These are phyloP conservation scores for Agriotes lineatus DNA, from an alignment of 2,888 invertebrate species.

Conservation along the genomic window DNA sequence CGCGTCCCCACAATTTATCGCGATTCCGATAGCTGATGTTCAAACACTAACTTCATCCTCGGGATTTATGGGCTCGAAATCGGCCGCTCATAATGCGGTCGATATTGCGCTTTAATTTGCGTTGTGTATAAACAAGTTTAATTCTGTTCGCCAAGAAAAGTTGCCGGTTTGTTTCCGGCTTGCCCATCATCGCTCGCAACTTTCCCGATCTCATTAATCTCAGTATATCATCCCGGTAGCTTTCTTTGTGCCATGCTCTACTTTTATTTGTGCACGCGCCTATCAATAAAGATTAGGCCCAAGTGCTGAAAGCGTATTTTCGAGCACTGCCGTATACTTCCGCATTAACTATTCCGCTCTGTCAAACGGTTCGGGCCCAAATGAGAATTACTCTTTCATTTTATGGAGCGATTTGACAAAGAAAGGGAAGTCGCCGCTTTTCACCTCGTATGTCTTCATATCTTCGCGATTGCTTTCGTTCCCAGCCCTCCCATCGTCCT, in stretches of 20 bases:
- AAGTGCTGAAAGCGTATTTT: background rate
- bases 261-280: background rate
- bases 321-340: too few relatives aligned
- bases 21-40: slow-evolving; percentile 43
- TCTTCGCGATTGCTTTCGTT: background rate
- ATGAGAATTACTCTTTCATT: too few relatives aligned
- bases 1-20: slow-evolving; percentile 41
- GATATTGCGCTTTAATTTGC: slow-evolving; percentile 29
- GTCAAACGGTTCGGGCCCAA: too few relatives aligned
- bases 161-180: background rate
- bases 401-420: too few relatives aligned
- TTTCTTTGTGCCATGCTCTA: background rate
- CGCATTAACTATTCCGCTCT: too few relatives aligned
- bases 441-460: background rate
- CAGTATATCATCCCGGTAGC: background rate
- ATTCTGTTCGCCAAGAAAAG: background rate
- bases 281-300: background rate
- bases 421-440: too few relatives aligned
- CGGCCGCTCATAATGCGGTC: slow-evolving; percentile 27
- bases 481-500: background rate
- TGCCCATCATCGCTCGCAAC: background rate
- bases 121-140: slow-evolving; percentile 1
- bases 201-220: background rate
- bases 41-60: slow-evolving; percentile 41
- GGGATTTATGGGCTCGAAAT: slow-evolving; percentile 40